Base-by-base conservation (phyloP, 2,888 invertebrate genomes). In the Campoplex nolae region DNA sequence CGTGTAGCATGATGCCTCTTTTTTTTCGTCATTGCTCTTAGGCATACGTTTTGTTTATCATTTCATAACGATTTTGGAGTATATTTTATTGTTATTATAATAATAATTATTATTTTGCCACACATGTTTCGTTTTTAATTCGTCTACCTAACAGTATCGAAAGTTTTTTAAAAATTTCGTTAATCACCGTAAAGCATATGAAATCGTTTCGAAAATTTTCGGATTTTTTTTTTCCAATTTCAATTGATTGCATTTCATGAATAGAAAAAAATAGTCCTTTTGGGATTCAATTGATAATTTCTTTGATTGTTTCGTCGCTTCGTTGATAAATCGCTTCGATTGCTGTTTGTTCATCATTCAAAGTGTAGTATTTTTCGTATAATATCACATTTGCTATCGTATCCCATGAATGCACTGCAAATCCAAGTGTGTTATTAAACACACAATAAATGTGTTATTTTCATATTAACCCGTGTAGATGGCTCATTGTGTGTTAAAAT, bases 1-100 rank as follows among this genome's bases (percentile, higher is more conserved):
- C 76, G 70, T 48, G 75, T 82, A 76, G 51, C 70, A 28, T 38
- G 56, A 77, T 82, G 54, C 56, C 38, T 18, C 9, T 18, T 68
- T 86, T 84, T 23, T 23, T 71, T 82, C 42, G 56, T 23, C 8
- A 7, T 70, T 62, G 11, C 35, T 16, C 23, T n/a, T 32, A 4
- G 32, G 28, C 8, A 42, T 11, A 11, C 32, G 3, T 42, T 42
- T n/a, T 18, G 42, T 42, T 35, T 35, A 13, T 35, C 3, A 35
- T 35, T 28, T 35, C 3, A 32, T 32, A 16, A 65, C 16, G 6
- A 16, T 65, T 3, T 18, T n/a, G 3, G 6, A 51, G 18, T 51
- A 51, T 51, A 3, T n/a, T 51, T 51, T n/a, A n/a, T n/a, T n/a
- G n/a, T n/a, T n/a, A n/a, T n/a, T n/a, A n/a, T n/a, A n/a, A n/a